Conservation (phyloP, 2,797 vertebrate genomes). For the Leptatherina wallacei region DNA sequence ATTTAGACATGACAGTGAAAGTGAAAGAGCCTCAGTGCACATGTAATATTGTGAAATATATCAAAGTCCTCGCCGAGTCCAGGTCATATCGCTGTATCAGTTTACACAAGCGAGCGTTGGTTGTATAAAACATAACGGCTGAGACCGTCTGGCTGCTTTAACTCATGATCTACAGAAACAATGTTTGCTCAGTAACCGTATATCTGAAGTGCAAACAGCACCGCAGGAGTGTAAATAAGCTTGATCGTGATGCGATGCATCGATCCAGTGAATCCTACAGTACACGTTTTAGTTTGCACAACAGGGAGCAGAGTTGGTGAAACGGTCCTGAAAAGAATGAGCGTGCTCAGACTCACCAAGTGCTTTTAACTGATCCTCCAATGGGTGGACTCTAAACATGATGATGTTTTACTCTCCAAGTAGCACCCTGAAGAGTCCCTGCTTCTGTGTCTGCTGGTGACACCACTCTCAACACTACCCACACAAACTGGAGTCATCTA, state of each 20-base stretch:
- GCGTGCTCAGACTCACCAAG: constrained; percentile 23
- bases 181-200: no score
- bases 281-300: neutral
- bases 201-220: no score
- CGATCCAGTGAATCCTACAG: neutral
- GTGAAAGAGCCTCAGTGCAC: neutral
- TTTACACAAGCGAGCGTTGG: no score
- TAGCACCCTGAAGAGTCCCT: constrained; percentile 67
- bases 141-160: no score
- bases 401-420: constrained; percentile 62
- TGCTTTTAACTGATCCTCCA: constrained; percentile 45
- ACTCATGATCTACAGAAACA: no score
- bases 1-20: neutral
- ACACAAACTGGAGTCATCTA: constrained; percentile 68
- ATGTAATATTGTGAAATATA: neutral
- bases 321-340: neutral
- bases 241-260: no score
- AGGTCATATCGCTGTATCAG: no score
- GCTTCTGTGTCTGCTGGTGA: constrained; percentile 64
- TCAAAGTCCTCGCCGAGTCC: no score
- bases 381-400: constrained; percentile 63
- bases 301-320: neutral
- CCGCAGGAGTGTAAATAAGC: no score
- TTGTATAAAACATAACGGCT: no score
- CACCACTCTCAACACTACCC: constrained; percentile 66